Conservation (phyloP, 2,113 vertebrate species). For the Dasyprocta punctata region DNA sequence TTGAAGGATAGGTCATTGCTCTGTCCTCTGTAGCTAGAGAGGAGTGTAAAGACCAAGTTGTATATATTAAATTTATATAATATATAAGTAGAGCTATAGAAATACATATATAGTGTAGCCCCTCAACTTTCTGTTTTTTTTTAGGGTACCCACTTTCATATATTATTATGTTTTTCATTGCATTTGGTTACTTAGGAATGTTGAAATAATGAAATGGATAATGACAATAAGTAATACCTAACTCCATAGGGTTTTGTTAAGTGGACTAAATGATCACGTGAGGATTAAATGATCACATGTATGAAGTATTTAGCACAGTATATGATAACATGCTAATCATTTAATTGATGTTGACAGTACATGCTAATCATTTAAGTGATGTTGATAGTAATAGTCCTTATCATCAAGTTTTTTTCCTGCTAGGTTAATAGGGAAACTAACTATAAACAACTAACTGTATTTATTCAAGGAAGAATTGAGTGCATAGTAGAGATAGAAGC, state of each 20-base stretch:
- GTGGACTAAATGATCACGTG: neutral
- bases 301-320: neutral
- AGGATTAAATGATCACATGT: neutral
- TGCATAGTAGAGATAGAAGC: neutral
- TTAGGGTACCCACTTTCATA: neutral
- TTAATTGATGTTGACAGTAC: neutral
- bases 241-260: neutral
- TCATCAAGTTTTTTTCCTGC: neutral
- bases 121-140: neutral
- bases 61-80: neutral
- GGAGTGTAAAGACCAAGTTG: neutral
- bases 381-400: neutral
- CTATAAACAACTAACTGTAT: neutral
- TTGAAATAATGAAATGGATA: conserved; percentile 27
- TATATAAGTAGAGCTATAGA: neutral
- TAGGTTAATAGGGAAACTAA: neutral
- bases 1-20: conserved; percentile 24
- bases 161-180: neutral
- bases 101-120: neutral
- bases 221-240: neutral
- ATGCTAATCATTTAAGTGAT: neutral
- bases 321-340: neutral
- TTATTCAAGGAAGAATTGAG: neutral
- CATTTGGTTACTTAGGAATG: conserved; percentile 40
- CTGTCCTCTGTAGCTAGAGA: neutral